Conservation (phyloP, 2,888 invertebrate species). For the Eurytoma californica region DNA sequence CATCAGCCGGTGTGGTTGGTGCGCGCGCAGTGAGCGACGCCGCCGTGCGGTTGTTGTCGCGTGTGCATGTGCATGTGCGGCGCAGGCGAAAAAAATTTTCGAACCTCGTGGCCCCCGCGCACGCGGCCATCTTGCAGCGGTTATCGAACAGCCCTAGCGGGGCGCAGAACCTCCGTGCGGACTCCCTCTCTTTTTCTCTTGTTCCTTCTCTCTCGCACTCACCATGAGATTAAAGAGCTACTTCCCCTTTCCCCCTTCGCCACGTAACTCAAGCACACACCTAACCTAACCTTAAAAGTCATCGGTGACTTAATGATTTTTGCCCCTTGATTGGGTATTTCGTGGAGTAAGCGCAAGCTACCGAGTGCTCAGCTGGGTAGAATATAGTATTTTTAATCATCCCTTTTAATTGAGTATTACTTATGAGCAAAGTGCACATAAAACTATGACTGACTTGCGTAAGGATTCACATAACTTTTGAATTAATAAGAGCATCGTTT, state of each 20-base stretch:
- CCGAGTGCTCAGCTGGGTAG: neutral
- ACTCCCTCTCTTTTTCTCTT: neutral
- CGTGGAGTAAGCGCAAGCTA: neutral
- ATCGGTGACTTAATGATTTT: slow-evolving; percentile 36
- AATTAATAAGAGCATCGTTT: no score
- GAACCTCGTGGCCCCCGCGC: slow-evolving; percentile 49
- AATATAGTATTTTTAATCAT: no score
- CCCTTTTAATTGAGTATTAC: no score
- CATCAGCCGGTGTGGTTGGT: neutral
- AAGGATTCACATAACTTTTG: no score
- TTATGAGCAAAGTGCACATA: no score
- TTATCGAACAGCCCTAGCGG: slow-evolving; percentile 39
- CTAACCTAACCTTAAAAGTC: slow-evolving; percentile 46
- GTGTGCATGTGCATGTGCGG: slow-evolving; percentile 16
- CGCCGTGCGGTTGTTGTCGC: neutral
- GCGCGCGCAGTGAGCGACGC: slow-evolving; percentile 20
- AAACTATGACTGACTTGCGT: no score
- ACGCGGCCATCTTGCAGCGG: slow-evolving; percentile 49
- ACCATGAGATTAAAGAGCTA: slow-evolving; percentile 18
- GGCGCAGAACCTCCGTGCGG: neutral
- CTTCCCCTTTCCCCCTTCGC: neutral
- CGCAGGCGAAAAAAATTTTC: slow-evolving; percentile 21
- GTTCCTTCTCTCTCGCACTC: slow-evolving; percentile 11
- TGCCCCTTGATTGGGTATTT: slow-evolving; percentile 18
- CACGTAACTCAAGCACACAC: neutral